A percentile compares a stretch with the other conserved stretches of the same genome.
These are phyloP conservation scores for Sphaerodactylus townsendi DNA, from an alignment of 2,113 vertebrate species.

Conservation along the genomic window DNA sequence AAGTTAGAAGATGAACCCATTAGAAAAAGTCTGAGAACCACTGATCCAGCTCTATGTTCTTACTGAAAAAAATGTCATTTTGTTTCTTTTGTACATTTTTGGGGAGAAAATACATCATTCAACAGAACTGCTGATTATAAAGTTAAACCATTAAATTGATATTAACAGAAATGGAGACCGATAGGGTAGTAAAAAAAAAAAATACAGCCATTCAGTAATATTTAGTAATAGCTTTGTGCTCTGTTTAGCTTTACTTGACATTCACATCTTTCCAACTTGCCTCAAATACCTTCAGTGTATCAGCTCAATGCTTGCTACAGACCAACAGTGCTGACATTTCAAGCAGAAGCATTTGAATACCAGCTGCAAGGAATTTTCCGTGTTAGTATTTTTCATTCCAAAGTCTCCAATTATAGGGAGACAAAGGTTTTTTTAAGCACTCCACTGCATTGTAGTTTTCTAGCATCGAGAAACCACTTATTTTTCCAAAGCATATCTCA, in stretches of 20 bases:
- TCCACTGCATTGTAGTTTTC: slow-evolving; percentile 1
- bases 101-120: neutral
- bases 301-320: neutral
- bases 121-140: neutral
- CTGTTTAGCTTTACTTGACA: neutral
- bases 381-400: slow-evolving; percentile 44
- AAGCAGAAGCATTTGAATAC: slow-evolving; percentile 48
- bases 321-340: slow-evolving; percentile 53
- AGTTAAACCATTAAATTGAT: neutral
- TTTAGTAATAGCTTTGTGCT: neutral
- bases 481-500: neutral
- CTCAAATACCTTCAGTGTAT: slow-evolving; percentile 26
- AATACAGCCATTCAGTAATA: neutral
- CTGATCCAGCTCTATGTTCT: no score
- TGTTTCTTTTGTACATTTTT: neutral
- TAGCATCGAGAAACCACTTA: neutral
- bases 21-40: no score
- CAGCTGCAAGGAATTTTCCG: slow-evolving; percentile 18
- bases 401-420: slow-evolving; percentile 36
- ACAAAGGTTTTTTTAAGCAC: neutral
- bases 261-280: neutral
- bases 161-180: neutral
- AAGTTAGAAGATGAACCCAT: no score
- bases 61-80: neutral
- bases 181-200: neutral